Evolutionary conservation across 2,888 invertebrate species (phyloP).

Genomic region (Tipula unca): DNA sequence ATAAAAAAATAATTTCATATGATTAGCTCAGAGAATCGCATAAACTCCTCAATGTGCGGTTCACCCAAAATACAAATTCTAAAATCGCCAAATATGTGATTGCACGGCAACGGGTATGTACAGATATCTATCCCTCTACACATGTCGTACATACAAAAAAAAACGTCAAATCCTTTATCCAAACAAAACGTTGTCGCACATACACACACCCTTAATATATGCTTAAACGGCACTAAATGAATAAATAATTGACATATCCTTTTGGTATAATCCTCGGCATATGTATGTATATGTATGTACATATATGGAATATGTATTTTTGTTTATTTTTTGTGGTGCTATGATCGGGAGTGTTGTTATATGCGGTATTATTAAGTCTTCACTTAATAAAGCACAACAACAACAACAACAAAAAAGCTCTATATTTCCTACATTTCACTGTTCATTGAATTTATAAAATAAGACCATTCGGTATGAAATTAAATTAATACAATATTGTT

Average conservation of each 20-base stretch:
- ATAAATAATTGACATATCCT: background rate
- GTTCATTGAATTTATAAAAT: conserved; percentile 8
- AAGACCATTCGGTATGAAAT: conserved; percentile 8
- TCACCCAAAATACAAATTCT: no score
- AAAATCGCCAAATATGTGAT: no score
- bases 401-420: background rate
- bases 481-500: background rate
- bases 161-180: background rate
- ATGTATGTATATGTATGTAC: background rate
- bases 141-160: background rate
- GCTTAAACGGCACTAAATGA: background rate
- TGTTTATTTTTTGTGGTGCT: background rate
- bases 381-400: background rate
- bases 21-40: no score
- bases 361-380: background rate
- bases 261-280: background rate
- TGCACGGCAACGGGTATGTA: no score
- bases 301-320: background rate
- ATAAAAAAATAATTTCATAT: no score
- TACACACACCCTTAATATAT: background rate
- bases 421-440: background rate
- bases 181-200: background rate
- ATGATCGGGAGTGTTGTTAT: background rate
- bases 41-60: no score
- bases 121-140: no score